Conservation (phyloP, 2,113 vertebrate species). For the Prolemur simus region DNA sequence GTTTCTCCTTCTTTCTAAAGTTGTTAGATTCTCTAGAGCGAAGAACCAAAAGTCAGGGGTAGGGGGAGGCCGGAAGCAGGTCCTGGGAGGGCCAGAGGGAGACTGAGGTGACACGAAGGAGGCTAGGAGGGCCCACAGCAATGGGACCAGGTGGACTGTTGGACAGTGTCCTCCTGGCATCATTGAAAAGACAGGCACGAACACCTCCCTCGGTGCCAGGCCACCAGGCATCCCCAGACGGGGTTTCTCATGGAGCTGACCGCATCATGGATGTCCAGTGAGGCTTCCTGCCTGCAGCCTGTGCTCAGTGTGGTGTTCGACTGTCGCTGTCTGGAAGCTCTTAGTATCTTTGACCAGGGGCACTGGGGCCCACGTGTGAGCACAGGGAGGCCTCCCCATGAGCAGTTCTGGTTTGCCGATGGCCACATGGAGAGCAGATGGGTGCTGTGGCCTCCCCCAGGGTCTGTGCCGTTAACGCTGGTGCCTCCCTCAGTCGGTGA, state of each 20-base stretch:
- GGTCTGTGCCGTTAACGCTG: accelerated
- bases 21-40: background rate
- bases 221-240: accelerated
- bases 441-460: background rate
- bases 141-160: background rate
- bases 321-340: no score
- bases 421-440: background rate
- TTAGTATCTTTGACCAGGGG: no score
- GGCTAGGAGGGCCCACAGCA: no score
- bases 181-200: background rate
- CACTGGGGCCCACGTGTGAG: background rate
- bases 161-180: background rate
- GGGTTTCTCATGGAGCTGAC: background rate
- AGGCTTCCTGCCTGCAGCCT: no score
- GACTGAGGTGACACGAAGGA: no score
- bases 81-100: background rate
- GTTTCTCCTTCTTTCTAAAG: background rate
- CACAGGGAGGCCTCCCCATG: accelerated
- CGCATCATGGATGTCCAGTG: no score
- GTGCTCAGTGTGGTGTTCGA: accelerated
- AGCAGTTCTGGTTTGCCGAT: no score
- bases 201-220: background rate
- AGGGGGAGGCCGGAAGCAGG: background rate
- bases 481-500: background rate
- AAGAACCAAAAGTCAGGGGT: background rate